Evolutionary conservation across 2,888 invertebrate genomes (phyloP).

Genomic region (Shargacucullia verbasci): DNA sequence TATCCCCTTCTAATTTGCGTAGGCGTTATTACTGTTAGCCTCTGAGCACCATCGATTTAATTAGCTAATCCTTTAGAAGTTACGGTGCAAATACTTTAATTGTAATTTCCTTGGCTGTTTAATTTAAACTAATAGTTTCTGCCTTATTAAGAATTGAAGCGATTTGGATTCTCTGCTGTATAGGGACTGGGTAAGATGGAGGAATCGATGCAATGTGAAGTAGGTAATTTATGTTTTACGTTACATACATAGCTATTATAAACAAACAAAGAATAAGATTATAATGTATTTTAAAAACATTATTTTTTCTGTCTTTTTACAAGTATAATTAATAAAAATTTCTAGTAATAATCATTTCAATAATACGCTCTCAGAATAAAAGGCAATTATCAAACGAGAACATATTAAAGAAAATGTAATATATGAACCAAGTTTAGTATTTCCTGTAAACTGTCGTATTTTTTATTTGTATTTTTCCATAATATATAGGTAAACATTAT

Average conservation of each 20-base stretch:
- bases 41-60: constrained; percentile 56
- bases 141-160: constrained; percentile 37
- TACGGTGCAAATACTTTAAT: constrained; percentile 51
- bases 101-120: constrained; percentile 40
- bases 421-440: no score
- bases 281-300: no score
- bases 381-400: no score
- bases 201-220: neutral
- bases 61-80: constrained; percentile 51
- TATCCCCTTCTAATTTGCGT: constrained; percentile 50
- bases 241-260: no score
- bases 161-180: constrained; percentile 23
- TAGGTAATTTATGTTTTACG: no score
- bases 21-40: constrained; percentile 51
- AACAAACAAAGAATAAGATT: no score
- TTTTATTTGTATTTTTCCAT: neutral
- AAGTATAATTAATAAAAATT: no score
- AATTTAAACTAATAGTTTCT: constrained; percentile 52
- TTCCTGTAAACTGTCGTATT: no score
- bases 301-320: no score
- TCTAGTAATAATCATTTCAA: no score
- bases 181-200: neutral
- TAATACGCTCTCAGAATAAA: no score
- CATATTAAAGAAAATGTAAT: no score
- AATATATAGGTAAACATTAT: neutral